phyloP scores from a whole-genome alignment of 2,113 vertebrate species.

The Oreochromis niloticus region DNA sequence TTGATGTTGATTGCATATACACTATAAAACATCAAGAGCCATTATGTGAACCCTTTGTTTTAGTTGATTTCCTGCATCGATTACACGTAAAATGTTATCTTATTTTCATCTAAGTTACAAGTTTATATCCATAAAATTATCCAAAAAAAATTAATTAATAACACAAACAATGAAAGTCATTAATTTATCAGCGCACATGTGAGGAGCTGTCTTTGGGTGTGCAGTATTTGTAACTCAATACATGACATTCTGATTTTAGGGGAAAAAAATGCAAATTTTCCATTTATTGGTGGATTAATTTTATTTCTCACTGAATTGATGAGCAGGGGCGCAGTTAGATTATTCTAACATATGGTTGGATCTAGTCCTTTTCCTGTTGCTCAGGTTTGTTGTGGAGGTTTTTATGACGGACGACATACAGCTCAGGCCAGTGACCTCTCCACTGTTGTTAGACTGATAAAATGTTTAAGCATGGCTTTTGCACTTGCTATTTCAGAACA shows the following conservation, averaged over 20 bases:
- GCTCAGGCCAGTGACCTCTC: constrained; percentile 49
- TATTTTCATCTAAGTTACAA: background rate
- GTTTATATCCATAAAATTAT: background rate
- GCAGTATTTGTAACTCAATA: background rate
- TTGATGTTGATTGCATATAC: background rate
- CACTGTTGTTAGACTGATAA: constrained; percentile 47
- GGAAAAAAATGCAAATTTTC: rapidly evolving
- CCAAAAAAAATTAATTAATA: background rate
- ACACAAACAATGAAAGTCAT: background rate
- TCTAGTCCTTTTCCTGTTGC: background rate
- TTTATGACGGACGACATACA: background rate
- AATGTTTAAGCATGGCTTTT: constrained; percentile 23
- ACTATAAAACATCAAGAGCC: background rate
- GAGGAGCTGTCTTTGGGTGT: rapidly evolving
- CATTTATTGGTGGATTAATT: background rate
- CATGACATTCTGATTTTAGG: background rate
- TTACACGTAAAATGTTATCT: background rate
- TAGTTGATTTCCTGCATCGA: background rate
- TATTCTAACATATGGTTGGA: background rate
- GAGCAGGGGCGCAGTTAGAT: background rate
- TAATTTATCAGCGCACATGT: background rate
- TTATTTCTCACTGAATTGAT: background rate
- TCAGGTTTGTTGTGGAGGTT: background rate
- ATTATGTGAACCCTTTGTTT: background rate
- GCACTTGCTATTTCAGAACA: constrained; percentile 42